A percentile compares a stretch with the other conserved stretches of the same genome.
Evolutionary conservation across 2,113 vertebrate species (phyloP).

Genomic region (Loxodonta africana): DNA sequence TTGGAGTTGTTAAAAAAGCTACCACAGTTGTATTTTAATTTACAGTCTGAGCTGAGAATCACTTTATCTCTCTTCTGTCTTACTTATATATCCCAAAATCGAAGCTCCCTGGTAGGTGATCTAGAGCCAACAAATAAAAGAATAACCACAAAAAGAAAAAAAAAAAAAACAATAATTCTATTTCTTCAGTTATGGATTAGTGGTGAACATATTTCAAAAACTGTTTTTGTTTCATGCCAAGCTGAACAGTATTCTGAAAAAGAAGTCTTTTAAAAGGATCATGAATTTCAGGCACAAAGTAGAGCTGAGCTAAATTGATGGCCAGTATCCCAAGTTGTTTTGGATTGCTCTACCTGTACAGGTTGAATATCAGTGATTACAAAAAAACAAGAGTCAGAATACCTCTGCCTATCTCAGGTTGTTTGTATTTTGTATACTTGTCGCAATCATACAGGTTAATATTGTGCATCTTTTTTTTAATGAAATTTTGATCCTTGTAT

Average conservation of each 20-base stretch:
- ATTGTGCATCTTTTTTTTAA: neutral
- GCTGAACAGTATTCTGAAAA: neutral
- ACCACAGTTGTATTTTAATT: neutral
- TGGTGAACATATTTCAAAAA: slow-evolving; percentile 13
- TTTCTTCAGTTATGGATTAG: neutral
- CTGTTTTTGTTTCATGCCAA: slow-evolving; percentile 32
- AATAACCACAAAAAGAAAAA: slow-evolving; percentile 44
- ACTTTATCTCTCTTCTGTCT: neutral
- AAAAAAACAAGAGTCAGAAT: neutral
- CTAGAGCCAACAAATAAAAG: neutral
- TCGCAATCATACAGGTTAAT: neutral
- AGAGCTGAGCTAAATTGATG: neutral
- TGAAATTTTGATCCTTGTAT: slow-evolving; percentile 41
- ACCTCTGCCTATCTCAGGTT: neutral
- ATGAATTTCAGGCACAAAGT: neutral
- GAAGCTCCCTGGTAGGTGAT: neutral
- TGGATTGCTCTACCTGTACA: neutral
- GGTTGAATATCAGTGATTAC: neutral
- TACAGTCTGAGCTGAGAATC: neutral
- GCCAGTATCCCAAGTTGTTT: neutral
- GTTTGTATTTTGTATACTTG: neutral
- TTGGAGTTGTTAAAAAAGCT: neutral
- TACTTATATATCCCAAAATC: neutral
- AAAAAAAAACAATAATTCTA: neutral
- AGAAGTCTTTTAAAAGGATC: neutral